Evolutionary conservation across 2,113 vertebrate species (phyloP), one percentile per base, ranked within the genome.

Genomic region (Oryzias celebensis): DNA sequence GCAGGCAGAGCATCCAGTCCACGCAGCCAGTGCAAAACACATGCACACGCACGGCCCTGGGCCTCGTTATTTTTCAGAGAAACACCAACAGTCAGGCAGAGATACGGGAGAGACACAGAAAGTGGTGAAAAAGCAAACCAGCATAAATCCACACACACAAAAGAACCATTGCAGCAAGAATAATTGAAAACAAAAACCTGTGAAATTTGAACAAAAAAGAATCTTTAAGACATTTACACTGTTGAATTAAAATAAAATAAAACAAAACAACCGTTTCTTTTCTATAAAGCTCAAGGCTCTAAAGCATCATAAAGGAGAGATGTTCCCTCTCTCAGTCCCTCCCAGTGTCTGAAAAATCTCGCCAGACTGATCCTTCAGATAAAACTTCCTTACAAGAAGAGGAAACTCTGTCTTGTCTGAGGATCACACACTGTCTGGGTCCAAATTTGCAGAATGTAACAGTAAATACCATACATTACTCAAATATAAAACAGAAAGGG

Each of bases 61-160:
- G 93, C 92, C 92, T 91, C 91, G 92, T 93, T 94, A 94, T 92
- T 94, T 94, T 94, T 94, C 94, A 91, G 91, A 92, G 92, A 72
- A 93, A 92, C 81, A 86, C 77, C 78, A 86, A 81, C 80, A 69
- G 68, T 48, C 58, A 77, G 75, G 71, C 64, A 62, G 43, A 66
- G 70, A 80, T 65, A 68, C 20, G 55, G 36, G 52, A 80, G 64
- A 22, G 58, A 83, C 68, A 78, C 46, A 65, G 52, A 71, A 65
- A 53, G 66, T 54, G 57, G 59, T 52, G 13, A 81, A 72, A 28
- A 75, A 73, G 58, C 41, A 68, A 77, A 65, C 53, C 90, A 91
- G 91, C 85, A 69, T 31, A 60, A 36, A 68, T 69, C 77, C 42
- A 65, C 46, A 66, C 22, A 49, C 62, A 56, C 48, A 65, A 65